Evolutionary conservation across 2,113 vertebrate species (phyloP).

Genomic region (Thomomys bottae): DNA sequence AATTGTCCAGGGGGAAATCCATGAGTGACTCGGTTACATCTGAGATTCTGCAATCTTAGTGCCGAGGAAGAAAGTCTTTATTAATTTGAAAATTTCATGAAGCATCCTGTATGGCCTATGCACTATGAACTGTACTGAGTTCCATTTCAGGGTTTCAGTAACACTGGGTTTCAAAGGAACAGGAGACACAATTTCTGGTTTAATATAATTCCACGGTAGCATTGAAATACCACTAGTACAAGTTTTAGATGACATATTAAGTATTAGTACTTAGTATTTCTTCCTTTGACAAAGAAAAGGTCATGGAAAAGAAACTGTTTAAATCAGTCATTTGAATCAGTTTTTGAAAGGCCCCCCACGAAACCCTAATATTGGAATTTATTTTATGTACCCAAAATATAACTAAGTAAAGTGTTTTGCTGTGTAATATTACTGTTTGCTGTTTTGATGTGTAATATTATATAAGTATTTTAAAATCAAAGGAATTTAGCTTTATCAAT

Average conservation of each 20-base stretch:
- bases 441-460: not conserved
- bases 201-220: not conserved
- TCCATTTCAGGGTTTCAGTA: not conserved
- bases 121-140: not conserved
- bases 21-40: not conserved
- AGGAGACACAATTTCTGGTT: not conserved
- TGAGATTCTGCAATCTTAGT: not conserved
- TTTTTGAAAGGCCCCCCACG: too few species aligned
- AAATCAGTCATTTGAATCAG: constrained; percentile 5
- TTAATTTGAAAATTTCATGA: not conserved
- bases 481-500: constrained; percentile 41
- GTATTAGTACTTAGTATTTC: not conserved
- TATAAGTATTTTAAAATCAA: constrained; percentile 58
- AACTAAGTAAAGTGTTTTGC: constrained; percentile 1
- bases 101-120: not conserved
- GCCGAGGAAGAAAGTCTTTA: not conserved
- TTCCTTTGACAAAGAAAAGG: not conserved
- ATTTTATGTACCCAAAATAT: not conserved
- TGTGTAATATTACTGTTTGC: too few species aligned
- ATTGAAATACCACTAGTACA: not conserved
- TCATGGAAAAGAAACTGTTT: not conserved
- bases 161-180: not conserved
- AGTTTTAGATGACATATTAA: constrained; percentile 14
- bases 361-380: not conserved
- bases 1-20: not conserved